These are phyloP conservation scores for Hymenopus coronatus DNA, from an alignment of 2,888 invertebrate genomes.

Conservation along the genomic window DNA sequence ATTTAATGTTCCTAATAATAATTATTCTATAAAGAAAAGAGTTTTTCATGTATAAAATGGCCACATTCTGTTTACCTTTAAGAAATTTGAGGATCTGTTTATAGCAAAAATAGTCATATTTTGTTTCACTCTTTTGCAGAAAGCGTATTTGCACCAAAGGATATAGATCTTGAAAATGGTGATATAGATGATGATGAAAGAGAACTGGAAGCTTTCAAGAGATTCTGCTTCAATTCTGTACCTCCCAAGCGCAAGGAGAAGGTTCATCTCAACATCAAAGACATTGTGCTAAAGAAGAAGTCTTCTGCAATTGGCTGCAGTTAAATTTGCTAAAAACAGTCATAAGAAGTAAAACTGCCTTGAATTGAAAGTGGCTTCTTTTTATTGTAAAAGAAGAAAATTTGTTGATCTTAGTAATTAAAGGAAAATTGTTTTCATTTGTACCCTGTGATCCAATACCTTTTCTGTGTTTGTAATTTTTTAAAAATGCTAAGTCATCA, in stretches of 20 bases:
- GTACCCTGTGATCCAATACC: constrained; percentile 2
- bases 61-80: not conserved
- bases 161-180: constrained; percentile 72
- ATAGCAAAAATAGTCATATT: too few relatives aligned
- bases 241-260: constrained; percentile 74
- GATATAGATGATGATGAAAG: constrained; percentile 76
- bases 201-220: constrained; percentile 83
- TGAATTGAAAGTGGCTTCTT: constrained; percentile 7
- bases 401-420: not conserved
- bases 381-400: not conserved
- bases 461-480: constrained; percentile 12
- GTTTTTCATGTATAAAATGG: too few relatives aligned
- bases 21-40: too few relatives aligned
- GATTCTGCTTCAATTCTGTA: constrained; percentile 80
- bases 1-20: too few relatives aligned
- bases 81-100: not conserved
- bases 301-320: constrained; percentile 34
- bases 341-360: not conserved
- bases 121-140: constrained; percentile 41
- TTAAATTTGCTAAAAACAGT: constrained; percentile 15
- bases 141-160: constrained; percentile 79
- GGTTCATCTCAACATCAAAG: constrained; percentile 76
- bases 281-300: constrained; percentile 67
- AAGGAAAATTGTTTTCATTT: constrained; percentile 8
- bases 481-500: not conserved